Conservation (phyloP, 2,888 invertebrate genomes). For the Phalera bucephala region DNA sequence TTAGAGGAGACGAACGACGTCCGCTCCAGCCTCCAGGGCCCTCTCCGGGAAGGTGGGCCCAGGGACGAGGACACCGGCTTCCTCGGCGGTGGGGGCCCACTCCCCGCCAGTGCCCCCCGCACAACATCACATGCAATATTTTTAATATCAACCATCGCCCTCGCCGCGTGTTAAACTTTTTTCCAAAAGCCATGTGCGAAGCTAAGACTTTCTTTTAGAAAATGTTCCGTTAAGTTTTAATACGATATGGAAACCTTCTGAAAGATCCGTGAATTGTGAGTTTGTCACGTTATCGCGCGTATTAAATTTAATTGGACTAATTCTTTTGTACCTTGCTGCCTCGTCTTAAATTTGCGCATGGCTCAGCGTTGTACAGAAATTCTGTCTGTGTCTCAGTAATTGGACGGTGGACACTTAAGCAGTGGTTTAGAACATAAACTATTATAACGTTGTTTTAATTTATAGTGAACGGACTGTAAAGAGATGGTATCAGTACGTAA, state of each 20-base stretch:
- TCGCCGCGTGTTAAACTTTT: constrained; percentile 66
- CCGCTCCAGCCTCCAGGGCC: constrained; percentile 86
- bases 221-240: constrained; percentile 1
- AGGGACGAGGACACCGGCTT: constrained; percentile 70
- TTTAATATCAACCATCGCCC: constrained; percentile 64
- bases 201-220: constrained; percentile 33
- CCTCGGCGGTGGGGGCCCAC: constrained; percentile 62
- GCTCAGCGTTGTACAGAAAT: constrained; percentile 21
- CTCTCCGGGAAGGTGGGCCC: constrained; percentile 84
- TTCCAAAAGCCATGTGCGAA: constrained; percentile 54
- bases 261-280: constrained; percentile 3
- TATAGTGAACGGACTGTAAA: constrained; percentile 23
- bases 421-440: constrained; percentile 28
- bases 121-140: constrained; percentile 49
- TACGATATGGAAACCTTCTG: neutral
- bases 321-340: constrained; percentile 8
- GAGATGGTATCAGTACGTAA: constrained; percentile 23
- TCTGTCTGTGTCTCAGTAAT: constrained; percentile 23
- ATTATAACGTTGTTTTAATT: constrained; percentile 19
- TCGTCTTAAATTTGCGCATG: constrained; percentile 33
- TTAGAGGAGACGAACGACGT: constrained; percentile 77
- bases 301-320: constrained; percentile 17
- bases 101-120: constrained; percentile 41
- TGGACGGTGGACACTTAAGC: constrained; percentile 18
- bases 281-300: constrained; percentile 14